phyloP scores from a whole-genome alignment of 2,888 invertebrate genomes.

The Bellardia bayeri region DNA sequence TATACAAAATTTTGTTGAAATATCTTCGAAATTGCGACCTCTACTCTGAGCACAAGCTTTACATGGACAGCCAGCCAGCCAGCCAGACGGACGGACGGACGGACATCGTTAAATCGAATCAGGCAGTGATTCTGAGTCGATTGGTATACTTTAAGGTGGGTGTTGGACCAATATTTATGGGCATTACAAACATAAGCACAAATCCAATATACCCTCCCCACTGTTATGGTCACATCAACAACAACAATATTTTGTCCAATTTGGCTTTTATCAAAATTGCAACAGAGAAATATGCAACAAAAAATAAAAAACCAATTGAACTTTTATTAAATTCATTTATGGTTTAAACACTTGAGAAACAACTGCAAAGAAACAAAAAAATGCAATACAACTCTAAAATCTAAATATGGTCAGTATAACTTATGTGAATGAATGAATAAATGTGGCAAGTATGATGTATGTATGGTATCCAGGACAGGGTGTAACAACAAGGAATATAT shows the following conservation, averaged over 20 bases:
- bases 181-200: too few species aligned
- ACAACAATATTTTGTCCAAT: constrained; percentile 50
- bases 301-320: neutral
- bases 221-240: constrained; percentile 4
- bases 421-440: constrained; percentile 11
- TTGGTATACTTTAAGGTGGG: too few species aligned
- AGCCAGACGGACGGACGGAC: too few species aligned
- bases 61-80: too few species aligned
- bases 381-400: constrained; percentile 44
- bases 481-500: neutral
- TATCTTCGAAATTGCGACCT: too few species aligned
- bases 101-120: too few species aligned
- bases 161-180: too few species aligned
- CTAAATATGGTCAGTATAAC: constrained; percentile 44
- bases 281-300: constrained; percentile 9
- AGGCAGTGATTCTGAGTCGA: too few species aligned
- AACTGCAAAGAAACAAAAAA: constrained; percentile 12
- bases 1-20: too few species aligned
- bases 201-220: too few species aligned
- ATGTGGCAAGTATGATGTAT: constrained; percentile 19
- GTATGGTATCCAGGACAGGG: constrained; percentile 22
- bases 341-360: constrained; percentile 53
- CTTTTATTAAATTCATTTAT: constrained; percentile 55
- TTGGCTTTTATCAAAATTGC: constrained; percentile 48
- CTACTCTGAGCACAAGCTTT: too few species aligned